Evolutionary conservation across 2,888 invertebrate genomes (phyloP), one percentile per base, ranked within the genome.

Genomic region (Trilocha varians): DNA sequence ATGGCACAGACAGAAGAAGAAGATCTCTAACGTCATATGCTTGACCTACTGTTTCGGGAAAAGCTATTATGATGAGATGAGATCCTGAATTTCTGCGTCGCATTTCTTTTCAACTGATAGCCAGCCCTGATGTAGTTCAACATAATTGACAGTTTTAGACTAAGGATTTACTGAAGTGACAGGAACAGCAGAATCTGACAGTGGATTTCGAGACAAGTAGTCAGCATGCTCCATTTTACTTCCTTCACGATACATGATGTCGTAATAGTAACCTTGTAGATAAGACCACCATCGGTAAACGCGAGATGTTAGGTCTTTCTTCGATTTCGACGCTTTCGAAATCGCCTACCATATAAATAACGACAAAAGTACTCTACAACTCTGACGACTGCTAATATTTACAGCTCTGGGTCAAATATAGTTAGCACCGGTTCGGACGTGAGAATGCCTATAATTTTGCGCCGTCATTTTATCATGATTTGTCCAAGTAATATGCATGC

Each of bases 21-120:
- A n/a, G n/a, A n/a, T n/a, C n/a, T n/a, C n/a, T n/a, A 0, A 59
- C 47, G 9, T 58, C 59, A 32, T 65, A 59, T 0, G 59, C 59
- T 1, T 46, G 47, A 3, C 18, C 36, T 5, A 47, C 14, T 0
- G 39, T 6, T 2, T 41, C 40, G 2, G 43, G 41, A n/a, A 1
- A 50, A 33, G 0, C 38, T 38, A 2, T 43, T 43, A 2, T 38
- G 42, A 0, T 0, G 1, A 2, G 5, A 62, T 44, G 0, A 62
- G 8, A 3, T 53, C 43, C 3, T 41, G 39, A 0, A 57, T 54
- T 36, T 59, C 55, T 0, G 2, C 0, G 17, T 65, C 62, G 0
- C 55, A 38, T 16, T 55, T 37, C 38, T 65, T 62, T 25, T 64
- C 63, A 0, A 55, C 60, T 0, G 38, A 11, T 0, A 65, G 34